Evolutionary conservation across 2,797 vertebrate species (phyloP).

Genomic region (Crocodylus rhombifer): DNA sequence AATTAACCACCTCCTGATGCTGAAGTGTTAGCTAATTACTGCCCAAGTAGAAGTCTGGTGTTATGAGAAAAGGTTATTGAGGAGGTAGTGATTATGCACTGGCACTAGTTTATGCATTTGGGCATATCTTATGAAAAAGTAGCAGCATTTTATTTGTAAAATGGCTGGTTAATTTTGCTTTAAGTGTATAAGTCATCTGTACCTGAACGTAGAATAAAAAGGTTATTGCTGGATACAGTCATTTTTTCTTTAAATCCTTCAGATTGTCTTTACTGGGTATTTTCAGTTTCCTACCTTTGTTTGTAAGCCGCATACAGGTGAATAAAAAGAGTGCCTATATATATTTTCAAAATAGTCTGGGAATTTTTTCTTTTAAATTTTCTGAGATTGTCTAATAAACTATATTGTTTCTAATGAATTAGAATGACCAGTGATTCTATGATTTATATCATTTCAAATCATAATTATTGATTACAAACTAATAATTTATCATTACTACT

Average conservation of each 20-base stretch:
- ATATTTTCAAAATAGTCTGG: not conserved
- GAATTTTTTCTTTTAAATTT: not conserved
- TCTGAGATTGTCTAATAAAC: not conserved
- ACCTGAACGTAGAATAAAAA: conserved; percentile 16
- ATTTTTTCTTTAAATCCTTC: conserved; percentile 35
- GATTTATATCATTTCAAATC: no score
- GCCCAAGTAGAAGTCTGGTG: not conserved
- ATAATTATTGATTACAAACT: no score
- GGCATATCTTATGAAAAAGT: not conserved
- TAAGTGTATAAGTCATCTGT: conserved; percentile 41
- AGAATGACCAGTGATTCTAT: no score
- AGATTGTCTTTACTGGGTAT: conserved; percentile 7
- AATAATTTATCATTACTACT: no score
- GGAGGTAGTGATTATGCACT: not conserved
- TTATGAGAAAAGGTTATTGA: conserved; percentile 27
- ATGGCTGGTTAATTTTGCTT: conserved; percentile 49
- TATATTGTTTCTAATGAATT: no score
- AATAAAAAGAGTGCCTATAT: conserved; percentile 17
- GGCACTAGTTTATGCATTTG: not conserved
- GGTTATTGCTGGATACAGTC: conserved; percentile 13
- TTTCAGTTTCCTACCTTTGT: conserved; percentile 28
- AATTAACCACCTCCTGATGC: not conserved
- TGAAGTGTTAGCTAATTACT: conserved; percentile 33
- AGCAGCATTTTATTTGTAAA: conserved; percentile 33
- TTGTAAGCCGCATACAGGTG: conserved; percentile 12